Evolutionary conservation across 2,888 invertebrate species (phyloP), one percentile per base, ranked within the genome.

Genomic region (Meandrusa payeni): DNA sequence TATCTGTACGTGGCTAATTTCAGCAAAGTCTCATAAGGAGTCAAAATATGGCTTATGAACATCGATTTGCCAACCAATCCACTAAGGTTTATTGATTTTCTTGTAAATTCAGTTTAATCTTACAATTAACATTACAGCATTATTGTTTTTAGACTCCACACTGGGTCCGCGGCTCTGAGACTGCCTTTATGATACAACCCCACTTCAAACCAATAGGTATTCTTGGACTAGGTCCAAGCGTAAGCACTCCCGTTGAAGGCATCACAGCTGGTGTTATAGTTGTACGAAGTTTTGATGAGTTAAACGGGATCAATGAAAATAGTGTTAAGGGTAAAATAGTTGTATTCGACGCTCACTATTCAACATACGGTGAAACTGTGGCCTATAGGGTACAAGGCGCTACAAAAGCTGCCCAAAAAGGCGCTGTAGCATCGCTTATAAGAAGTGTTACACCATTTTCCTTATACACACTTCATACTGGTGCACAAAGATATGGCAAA

Each of bases 371-470:
- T 0, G 68, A 83, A 38, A 91, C 93, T 0, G 93, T 92, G 0
- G 47, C 69, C 33, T 95, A 95, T 64, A 85, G 95, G 59, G 66
- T 68, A 6, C 59, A 67, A 7, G 94, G 93, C 2, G 94, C 94
- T 1, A 68, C 89, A 0, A 88, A 81, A 67, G 95, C 95, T 2
- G 89, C 94, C 0, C 88, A 89, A 69, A 89, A 91, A 54, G 95
- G 95, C 2, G 95, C 93, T 1, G 89, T 94, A 2, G 95, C 94
- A 0, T 87, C 91, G 1, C 74, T 95, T 41, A 88, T 95, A 3
- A 86, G 93, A 51, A 94, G 94, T 2, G 86, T 94, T 2, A 92
- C 95, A 0, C 93, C 94, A 1, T 92, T 91, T 62, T 95, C 95
- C 0, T 83, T 95, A 47, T 89, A 92, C 55, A 90, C 92, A 0